Percentiles rank a stretch among this genome's conserved stretches.
Conservation (phyloP, 2,888 invertebrate genomes). For the Sesamia inferens region DNA sequence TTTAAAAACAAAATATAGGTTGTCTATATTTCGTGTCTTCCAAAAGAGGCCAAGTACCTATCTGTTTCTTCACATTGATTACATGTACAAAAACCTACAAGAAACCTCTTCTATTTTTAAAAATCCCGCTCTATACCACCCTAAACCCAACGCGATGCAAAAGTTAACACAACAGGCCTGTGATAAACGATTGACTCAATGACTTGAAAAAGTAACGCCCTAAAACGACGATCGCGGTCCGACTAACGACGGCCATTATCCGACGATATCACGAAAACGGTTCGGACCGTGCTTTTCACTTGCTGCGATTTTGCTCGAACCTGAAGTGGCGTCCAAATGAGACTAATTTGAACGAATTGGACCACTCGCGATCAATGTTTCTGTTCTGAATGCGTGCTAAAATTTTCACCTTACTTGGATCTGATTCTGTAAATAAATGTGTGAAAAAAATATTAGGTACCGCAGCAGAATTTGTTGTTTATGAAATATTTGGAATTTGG, state of each 20-base stretch:
- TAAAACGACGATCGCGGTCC: slow-evolving; percentile 81
- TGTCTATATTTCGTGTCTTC: neutral
- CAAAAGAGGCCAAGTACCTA: neutral
- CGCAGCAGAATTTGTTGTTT: slow-evolving; percentile 3
- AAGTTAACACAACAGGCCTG: slow-evolving; percentile 88
- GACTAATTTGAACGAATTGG: slow-evolving; percentile 77
- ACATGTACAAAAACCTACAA: slow-evolving; percentile 1
- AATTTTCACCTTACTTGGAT: slow-evolving; percentile 38
- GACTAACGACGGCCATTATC: slow-evolving; percentile 88
- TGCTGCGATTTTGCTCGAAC: slow-evolving; percentile 68
- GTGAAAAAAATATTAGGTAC: slow-evolving; percentile 21
- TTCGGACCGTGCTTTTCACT: slow-evolving; percentile 74
- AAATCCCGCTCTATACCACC: slow-evolving; percentile 68
- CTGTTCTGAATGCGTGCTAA: slow-evolving; percentile 57
- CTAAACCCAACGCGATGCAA: slow-evolving; percentile 71
- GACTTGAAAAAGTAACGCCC: slow-evolving; percentile 89
- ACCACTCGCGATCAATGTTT: slow-evolving; percentile 65
- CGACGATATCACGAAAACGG: slow-evolving; percentile 74
- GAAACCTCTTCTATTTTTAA: neutral
- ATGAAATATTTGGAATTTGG: neutral
- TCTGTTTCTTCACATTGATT: too few relatives aligned
- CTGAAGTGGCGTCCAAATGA: slow-evolving; percentile 72
- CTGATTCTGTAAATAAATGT: slow-evolving; percentile 46
- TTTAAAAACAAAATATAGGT: too few relatives aligned
- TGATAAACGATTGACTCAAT: slow-evolving; percentile 90